phyloP scores from a whole-genome alignment of 2,113 vertebrate genomes.

The Ginglymostoma cirratum region DNA sequence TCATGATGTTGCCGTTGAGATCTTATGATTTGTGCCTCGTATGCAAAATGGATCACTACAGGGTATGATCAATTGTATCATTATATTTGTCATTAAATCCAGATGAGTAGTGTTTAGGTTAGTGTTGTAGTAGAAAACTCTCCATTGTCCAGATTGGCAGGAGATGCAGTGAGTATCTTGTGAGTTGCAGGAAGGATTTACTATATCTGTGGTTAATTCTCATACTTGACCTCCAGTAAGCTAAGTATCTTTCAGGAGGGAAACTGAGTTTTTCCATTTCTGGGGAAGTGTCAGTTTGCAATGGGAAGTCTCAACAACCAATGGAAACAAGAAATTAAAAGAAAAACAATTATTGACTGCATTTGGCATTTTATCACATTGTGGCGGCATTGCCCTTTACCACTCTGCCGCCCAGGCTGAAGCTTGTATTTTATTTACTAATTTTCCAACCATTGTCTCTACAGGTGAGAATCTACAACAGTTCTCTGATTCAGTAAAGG shows the following conservation, averaged over 20 bases:
- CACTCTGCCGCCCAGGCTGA: neutral
- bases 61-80: neutral
- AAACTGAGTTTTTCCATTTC: neutral
- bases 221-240: neutral
- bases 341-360: conserved; percentile 8
- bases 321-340: neutral
- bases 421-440: conserved; percentile 16
- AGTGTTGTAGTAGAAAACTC: neutral
- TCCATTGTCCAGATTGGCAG: neutral
- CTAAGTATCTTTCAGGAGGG: neutral
- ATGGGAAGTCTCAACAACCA: neutral
- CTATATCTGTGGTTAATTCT: neutral
- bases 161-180: neutral
- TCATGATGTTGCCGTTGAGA: neutral
- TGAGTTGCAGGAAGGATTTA: neutral
- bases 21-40: neutral
- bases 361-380: conserved; percentile 12
- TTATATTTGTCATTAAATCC: neutral
- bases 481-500: neutral
- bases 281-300: neutral
- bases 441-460: neutral
- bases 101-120: neutral
- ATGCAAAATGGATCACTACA: neutral
- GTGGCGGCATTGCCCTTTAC: neutral
- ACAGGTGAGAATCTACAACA: neutral